Percentiles rank a stretch among this genome's conserved stretches.
Conservation (phyloP, 1,140 invertebrate genomes). For the Euura lappo region DNA sequence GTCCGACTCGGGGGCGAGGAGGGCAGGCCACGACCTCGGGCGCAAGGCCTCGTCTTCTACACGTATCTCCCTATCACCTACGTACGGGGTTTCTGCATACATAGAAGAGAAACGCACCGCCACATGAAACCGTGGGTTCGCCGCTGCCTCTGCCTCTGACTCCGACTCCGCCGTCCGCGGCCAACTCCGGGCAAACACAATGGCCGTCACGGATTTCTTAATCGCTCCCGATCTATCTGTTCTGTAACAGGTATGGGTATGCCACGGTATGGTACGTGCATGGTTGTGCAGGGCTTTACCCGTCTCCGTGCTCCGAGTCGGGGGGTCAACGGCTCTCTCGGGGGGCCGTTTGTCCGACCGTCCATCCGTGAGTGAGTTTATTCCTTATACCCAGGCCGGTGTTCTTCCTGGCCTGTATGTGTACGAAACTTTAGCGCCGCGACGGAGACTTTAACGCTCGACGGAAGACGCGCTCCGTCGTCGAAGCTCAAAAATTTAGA, state of each 20-base stretch:
- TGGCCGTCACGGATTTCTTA: slow-evolving; percentile 58
- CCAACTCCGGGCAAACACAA: slow-evolving; percentile 40
- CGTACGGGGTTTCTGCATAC: neutral
- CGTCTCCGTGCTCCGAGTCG: slow-evolving; percentile 30
- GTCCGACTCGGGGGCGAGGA: slow-evolving; percentile 30
- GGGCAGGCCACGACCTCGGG: slow-evolving; percentile 59
- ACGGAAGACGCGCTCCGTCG: slow-evolving; percentile 22
- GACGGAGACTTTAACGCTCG: slow-evolving; percentile 57
- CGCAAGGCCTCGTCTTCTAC: slow-evolving; percentile 20
- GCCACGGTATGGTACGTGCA: neutral
- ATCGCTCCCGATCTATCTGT: slow-evolving; percentile 56
- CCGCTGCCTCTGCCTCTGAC: neutral
- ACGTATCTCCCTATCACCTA: slow-evolving; percentile 17
- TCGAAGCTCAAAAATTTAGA: neutral
- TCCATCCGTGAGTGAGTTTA: slow-evolving; percentile 26
- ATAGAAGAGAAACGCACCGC: neutral
- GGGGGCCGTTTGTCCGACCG: slow-evolving; percentile 13
- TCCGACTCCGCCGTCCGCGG: slow-evolving; percentile 3
- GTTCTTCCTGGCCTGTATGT: neutral
- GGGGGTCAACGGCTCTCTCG: slow-evolving; percentile 45
- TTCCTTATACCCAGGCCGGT: slow-evolving; percentile 25
- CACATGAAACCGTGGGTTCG: neutral
- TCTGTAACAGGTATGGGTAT: slow-evolving; percentile 34
- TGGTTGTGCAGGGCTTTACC: neutral
- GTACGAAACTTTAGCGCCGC: neutral